Base-by-base conservation (phyloP, 2,888 invertebrate species). In the Ormyrus pomaceus region DNA sequence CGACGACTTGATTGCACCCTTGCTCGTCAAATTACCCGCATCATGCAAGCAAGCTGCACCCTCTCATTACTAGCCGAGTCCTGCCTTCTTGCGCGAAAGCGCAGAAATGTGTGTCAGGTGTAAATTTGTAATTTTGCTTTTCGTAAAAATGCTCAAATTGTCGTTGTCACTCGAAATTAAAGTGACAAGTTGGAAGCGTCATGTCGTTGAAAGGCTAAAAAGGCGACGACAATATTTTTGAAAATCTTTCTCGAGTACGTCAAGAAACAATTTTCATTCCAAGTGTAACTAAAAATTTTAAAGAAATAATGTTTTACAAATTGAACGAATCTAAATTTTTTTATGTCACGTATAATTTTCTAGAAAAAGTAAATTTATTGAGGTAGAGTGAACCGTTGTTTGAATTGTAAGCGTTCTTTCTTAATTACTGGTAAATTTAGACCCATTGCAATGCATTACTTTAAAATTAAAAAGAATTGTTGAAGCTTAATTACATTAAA, bases 11-110 rank as follows among this genome's bases (percentile, higher is more conserved):
- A 77, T 77, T 65, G 53, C 51, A 65, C 46, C 19, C 53, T 61
- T 48, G 61, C 50, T 9, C 66, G 45, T 78, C 58, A 66, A 78
- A 78, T 72, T 78, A 61, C 72, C 77, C 72, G 72, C 72, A 78
- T 78, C 61, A 11, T 45, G 50, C 51, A 45, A 66, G 48, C 46
- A 7, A 51, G 7, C 45, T 19, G 50, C 46, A 59, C 48, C 64
- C 64, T 56, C 6, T 64, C 34, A 77, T 70, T 77, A 65, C 56
- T 19, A 10, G 64, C 4, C 4, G 34, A 34, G 34, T 3, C 34
- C 34, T 34, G 34, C 34, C 53, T 34, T 34, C 34, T 34, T 34
- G 34, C 34, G 34, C 34, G 34, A 34, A 34, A 34, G 34, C 34
- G 34, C 34, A 11, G 34, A 50, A 11, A 34, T 34, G 34, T 46